Evolutionary conservation across 92 coral and sea anemone genomes (phyloP).

Genomic region (Siderastrea radians): DNA sequence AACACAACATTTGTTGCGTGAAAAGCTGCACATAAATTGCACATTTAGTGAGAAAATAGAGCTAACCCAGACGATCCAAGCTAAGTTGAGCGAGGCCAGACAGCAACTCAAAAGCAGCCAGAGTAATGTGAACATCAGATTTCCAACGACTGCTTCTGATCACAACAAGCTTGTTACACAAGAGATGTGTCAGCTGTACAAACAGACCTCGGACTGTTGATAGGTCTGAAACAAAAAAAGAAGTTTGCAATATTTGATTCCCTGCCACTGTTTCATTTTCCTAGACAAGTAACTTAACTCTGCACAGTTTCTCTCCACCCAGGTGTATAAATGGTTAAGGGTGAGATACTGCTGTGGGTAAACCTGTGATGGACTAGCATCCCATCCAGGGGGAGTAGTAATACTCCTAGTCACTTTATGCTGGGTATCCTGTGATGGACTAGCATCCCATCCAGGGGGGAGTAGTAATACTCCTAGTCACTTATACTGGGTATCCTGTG

Average conservation of each 20-base stretch:
- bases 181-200: slow-evolving; percentile 89
- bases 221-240: slow-evolving; percentile 56
- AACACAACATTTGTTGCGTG: background rate
- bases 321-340: background rate
- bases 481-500: no score
- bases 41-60: background rate
- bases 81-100: slow-evolving; percentile 89
- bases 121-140: slow-evolving; percentile 90
- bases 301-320: no score
- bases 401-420: no score
- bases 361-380: no score
- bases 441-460: no score
- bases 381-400: no score
- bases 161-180: slow-evolving; percentile 94
- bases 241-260: background rate
- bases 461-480: no score
- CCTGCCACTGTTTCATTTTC: no score
- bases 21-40: background rate
- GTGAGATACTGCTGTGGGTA: no score
- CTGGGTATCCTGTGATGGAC: no score
- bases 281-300: no score
- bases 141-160: slow-evolving; percentile 96
- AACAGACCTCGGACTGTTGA: slow-evolving; percentile 89
- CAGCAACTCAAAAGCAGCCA: slow-evolving; percentile 92
- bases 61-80: slow-evolving; percentile 70